Evolutionary conservation across 1,140 invertebrate genomes (phyloP), one percentile per base, ranked within the genome.

Genomic region (Ceratina calcarata): DNA sequence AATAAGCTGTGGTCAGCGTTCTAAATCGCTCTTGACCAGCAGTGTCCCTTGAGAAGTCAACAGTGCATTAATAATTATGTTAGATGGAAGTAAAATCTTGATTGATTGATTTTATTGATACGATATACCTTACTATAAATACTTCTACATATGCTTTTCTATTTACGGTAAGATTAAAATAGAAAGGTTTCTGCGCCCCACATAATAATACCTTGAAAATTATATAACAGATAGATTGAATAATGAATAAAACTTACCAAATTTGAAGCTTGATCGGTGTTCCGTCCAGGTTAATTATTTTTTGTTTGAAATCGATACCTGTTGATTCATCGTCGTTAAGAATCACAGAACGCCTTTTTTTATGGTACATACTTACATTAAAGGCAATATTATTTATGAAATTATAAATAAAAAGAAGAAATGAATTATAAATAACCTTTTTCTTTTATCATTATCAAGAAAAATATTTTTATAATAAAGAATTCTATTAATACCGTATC

Each of bases 221-320:
- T 58, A 60, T 8, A 20, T 49, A 71, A 49, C 8, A 60, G 45
- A 57, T 22, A 22, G 32, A 10, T 45, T 45, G n/a, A 13, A 73
- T 51, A n/a, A 57, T 57, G 15, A 57, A 32, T 37, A n/a, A 15
- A 65, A 95, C 96, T 93, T 95, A 97, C 97, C 97, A 98, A 90
- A 98, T 97, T 93, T 98, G 97, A 64, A 98, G 93, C 92, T 98
- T 98, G 76, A 98, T 96, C 71, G 95, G 96, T 70, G 95, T 96
- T 4, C 97, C 97, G 91, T 97, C 96, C 81, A 98, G 92, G 90
- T 97, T 96, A 82, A 98, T 96, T 77, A 97, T 96, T 92, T 97
- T 98, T 91, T 98, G 97, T 93, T 98, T 98, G 90, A 98, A 98
- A 93, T 98, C 97, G 90, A 98, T 97, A 83, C 97, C 97, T 97